Base-by-base conservation (phyloP, 2,797 vertebrate species). In the Rhabdophis nuchalis region DNA sequence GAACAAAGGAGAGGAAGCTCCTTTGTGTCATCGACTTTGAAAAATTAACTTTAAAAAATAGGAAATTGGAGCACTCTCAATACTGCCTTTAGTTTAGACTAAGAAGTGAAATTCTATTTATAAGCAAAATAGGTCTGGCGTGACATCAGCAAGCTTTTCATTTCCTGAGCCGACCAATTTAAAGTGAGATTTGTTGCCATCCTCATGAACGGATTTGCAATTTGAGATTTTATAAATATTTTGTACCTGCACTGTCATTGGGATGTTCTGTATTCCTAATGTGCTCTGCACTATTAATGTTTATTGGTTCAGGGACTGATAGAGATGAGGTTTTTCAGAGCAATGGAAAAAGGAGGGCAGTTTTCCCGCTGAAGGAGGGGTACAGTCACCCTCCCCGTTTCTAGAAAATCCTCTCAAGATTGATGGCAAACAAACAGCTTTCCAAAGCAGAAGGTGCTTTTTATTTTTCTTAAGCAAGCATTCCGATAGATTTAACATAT, bases 51-150 rank as follows among this genome's bases (percentile, higher is more conserved):
- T 11, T 88, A 82, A 82, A 82, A 41, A 82, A 82, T 25, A 41
- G 46, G n/a, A 50, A 85, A 61, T 85, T 50, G 32, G 56, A 92
- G 29, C 36, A 56, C 56, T 61, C 56, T 89, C 12, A 87, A 89
- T 72, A 61, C n/a, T 61, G 61, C 23, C 58, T 85, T 89, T 89
- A 85, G 50, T 89, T 89, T 53, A 85, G 91, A 89, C 20, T 56
- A 82, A 86, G 72, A 86, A 60, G 72, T 85, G 50, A 58, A 85
- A 92, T 85, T 52, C 57, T 86, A 89, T 89, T 89, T 89, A 85
- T 36, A 25, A 86, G 58, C 32, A 60, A 61, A 50, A 53, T 29
- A 85, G 87, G 91, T 52, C 20, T 58, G 5, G 10, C 20, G 46
- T 85, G 46, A 89, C 25, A 32, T 61, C 56, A 57, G 56, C 72